phyloP scores from a whole-genome alignment of 2,113 vertebrate genomes.

The Melanocharis versteri region DNA sequence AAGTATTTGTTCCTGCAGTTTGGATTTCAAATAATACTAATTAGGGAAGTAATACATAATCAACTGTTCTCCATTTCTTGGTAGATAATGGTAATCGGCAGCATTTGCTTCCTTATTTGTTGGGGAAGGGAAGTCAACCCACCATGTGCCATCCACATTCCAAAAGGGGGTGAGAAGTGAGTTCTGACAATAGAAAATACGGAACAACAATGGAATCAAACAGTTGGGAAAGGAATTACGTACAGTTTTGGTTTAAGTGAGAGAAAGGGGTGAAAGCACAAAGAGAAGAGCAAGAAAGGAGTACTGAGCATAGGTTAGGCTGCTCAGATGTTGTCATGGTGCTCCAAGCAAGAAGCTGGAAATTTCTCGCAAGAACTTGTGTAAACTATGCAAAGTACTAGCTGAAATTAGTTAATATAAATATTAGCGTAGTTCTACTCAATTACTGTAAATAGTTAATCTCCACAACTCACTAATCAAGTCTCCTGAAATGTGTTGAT shows the following conservation, averaged over 20 bases:
- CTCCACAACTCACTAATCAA: background rate
- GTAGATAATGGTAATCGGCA: background rate
- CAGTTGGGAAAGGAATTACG: background rate
- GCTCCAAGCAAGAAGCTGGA: background rate
- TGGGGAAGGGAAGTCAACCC: background rate
- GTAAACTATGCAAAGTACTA: background rate
- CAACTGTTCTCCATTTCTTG: background rate
- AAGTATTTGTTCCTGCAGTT: background rate
- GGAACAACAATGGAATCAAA: background rate
- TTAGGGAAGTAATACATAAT: background rate
- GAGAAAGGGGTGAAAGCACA: background rate
- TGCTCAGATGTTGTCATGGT: background rate
- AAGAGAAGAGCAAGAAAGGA: background rate
- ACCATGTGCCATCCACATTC: background rate
- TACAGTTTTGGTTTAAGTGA: background rate
- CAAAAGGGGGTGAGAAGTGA: background rate
- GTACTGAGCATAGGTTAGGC: background rate
- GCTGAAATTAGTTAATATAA: background rate
- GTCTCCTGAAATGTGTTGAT: background rate
- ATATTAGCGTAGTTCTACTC: background rate
- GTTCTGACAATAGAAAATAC: background rate
- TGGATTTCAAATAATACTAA: background rate
- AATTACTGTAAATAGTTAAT: background rate
- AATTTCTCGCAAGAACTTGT: background rate
- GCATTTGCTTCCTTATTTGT: background rate